Evolutionary conservation across 2,113 vertebrate genomes (phyloP).

Genomic region (Oryzias javanicus): DNA sequence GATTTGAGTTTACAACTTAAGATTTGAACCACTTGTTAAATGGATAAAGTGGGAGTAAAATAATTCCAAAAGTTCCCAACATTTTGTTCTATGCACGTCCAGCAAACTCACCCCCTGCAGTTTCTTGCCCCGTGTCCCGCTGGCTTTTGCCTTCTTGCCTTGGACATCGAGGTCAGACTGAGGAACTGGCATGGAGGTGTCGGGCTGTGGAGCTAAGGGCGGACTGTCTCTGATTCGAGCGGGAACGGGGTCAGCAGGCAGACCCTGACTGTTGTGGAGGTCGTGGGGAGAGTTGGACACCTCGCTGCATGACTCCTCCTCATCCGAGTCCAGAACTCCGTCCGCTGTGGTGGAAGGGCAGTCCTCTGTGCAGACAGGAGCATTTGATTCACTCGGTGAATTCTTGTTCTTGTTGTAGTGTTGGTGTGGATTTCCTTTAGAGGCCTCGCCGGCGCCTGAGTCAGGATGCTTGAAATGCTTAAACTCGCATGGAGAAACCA

Average conservation of each 20-base stretch:
- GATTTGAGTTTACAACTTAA: neutral
- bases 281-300: slow-evolving; percentile 62
- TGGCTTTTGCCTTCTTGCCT: slow-evolving; percentile 50
- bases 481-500: slow-evolving; percentile 95
- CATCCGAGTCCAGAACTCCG: slow-evolving; percentile 84
- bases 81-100: no score
- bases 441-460: slow-evolving; percentile 77
- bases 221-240: slow-evolving; percentile 83
- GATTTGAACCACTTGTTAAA: no score
- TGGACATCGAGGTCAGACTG: slow-evolving; percentile 79
- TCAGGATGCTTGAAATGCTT: slow-evolving; percentile 83
- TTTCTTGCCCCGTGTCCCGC: slow-evolving; percentile 69
- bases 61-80: no score
- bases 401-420: slow-evolving; percentile 56
- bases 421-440: slow-evolving; percentile 75
- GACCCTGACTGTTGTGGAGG: slow-evolving; percentile 47
- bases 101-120: slow-evolving; percentile 43
- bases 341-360: slow-evolving; percentile 83
- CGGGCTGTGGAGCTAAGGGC: slow-evolving; percentile 82
- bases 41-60: no score
- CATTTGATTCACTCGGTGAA: slow-evolving; percentile 86
- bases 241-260: slow-evolving; percentile 79
- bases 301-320: slow-evolving; percentile 77
- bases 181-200: slow-evolving; percentile 87
- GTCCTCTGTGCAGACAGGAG: slow-evolving; percentile 78